phyloP scores from a whole-genome alignment of 1,140 invertebrate species.

The Heliothis virescens region DNA sequence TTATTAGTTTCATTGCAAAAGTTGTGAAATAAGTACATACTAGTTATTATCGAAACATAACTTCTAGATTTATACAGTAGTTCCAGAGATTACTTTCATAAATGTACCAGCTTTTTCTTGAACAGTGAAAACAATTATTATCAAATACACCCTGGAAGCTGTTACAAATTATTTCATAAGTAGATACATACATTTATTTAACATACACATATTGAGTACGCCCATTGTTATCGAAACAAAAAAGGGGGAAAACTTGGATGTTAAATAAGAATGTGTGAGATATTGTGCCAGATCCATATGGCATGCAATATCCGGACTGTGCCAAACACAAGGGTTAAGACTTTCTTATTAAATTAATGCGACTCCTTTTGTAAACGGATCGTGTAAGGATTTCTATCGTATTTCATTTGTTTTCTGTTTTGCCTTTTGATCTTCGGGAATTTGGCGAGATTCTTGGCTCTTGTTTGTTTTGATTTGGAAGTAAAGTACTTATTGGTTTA shows the following conservation, averaged over 20 bases:
- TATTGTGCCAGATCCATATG: background rate
- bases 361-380: background rate
- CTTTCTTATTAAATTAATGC: conserved; percentile 31
- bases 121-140: no score
- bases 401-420: background rate
- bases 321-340: conserved; percentile 25
- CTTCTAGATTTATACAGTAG: background rate
- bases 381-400: background rate
- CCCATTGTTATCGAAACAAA: background rate
- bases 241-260: background rate
- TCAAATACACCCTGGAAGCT: no score
- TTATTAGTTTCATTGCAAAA: no score
- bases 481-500: background rate
- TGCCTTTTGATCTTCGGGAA: conserved; percentile 10
- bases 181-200: no score
- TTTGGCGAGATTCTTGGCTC: background rate
- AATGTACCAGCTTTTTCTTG: no score
- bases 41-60: no score
- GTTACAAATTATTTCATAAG: no score
- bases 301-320: conserved; percentile 24
- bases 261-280: conserved; percentile 6
- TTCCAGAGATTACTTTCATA: background rate
- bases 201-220: background rate
- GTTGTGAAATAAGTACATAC: no score
- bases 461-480: background rate